Conservation (phyloP, 2,113 vertebrate genomes). For the Apteryx mantelli region DNA sequence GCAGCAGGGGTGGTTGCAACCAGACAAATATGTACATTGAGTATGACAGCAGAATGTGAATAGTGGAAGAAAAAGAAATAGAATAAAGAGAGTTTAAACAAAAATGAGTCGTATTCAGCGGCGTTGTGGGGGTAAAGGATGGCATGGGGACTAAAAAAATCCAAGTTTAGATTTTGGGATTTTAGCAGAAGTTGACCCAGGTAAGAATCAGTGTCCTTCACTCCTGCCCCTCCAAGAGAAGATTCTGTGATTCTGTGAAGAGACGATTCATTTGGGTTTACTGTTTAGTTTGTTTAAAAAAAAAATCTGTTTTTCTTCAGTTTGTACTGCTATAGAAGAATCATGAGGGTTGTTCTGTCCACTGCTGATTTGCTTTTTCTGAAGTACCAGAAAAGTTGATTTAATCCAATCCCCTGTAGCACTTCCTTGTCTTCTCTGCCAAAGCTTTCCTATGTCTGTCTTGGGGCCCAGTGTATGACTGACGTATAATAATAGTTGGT, state of each 20-base stretch:
- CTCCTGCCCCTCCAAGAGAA: background rate
- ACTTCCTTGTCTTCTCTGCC: background rate
- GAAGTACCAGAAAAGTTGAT: background rate
- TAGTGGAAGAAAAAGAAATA: background rate
- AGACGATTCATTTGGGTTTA: background rate
- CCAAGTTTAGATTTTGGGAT: background rate
- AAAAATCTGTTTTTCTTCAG: background rate
- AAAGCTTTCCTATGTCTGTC: background rate
- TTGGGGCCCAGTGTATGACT: background rate
- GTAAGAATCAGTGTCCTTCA: background rate
- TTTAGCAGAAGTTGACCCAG: background rate
- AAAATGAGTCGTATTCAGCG: background rate
- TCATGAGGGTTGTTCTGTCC: background rate
- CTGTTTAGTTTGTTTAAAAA: background rate
- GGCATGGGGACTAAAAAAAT: background rate
- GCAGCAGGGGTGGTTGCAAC: background rate
- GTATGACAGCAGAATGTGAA: background rate
- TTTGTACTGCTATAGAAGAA: background rate
- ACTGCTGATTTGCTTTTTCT: background rate
- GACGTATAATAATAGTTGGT: background rate
- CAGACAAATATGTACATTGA: background rate
- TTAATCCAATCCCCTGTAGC: background rate
- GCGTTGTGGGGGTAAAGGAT: background rate
- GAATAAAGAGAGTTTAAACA: background rate
- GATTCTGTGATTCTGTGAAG: too few species aligned